phyloP scores from a whole-genome alignment of 2,797 vertebrate genomes.

The Hemibagrus guttatus region DNA sequence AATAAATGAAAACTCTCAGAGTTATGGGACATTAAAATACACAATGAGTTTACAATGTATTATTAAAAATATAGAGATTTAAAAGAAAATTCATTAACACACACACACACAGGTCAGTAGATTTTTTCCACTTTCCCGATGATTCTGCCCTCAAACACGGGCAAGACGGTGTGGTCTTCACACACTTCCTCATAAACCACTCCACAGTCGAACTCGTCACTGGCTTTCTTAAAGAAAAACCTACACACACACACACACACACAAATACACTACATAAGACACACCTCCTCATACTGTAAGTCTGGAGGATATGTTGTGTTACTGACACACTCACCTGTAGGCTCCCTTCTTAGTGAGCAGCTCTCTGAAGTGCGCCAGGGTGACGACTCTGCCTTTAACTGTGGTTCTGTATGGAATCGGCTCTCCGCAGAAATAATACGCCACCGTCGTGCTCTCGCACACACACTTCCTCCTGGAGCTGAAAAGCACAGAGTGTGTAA shows the following conservation, averaged over 20 bases:
- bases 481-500: not conserved
- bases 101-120: constrained; percentile 70
- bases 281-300: not conserved
- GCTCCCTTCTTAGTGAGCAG: constrained; percentile 20
- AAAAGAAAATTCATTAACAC: not conserved
- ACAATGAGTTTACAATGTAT: not conserved
- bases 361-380: constrained; percentile 1
- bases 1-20: not conserved
- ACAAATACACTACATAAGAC: not conserved
- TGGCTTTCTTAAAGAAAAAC: constrained; percentile 98
- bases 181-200: constrained; percentile 95
- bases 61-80: constrained; percentile 17
- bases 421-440: constrained; percentile 35
- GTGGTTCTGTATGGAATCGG: not conserved
- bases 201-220: constrained; percentile 93
- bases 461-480: constrained; percentile 8
- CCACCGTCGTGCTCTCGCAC: constrained; percentile 2
- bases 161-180: constrained; percentile 87
- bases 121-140: constrained; percentile 95
- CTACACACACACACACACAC: constrained; percentile 63
- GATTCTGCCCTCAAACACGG: constrained; percentile 94
- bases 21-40: not conserved
- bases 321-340: constrained; percentile 67
- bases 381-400: not conserved
- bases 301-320: not conserved